Evolutionary conservation across 2,797 vertebrate genomes (phyloP).

Genomic region (Catamblyrhynchus diadema): DNA sequence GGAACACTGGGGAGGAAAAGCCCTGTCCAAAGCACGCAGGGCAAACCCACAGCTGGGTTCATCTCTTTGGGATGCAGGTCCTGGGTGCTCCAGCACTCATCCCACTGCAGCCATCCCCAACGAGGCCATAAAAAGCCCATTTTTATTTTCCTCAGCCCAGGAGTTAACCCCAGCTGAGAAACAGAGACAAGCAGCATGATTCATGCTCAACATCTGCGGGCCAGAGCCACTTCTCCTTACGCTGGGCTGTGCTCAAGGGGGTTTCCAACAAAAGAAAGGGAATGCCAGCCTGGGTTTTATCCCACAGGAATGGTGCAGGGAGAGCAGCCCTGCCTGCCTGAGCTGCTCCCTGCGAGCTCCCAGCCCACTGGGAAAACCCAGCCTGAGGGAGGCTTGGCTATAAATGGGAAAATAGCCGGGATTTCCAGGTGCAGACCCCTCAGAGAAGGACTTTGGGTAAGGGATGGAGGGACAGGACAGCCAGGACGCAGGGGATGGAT

Average conservation of each 20-base stretch:
- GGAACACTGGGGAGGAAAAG: not conserved
- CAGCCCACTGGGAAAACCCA: not conserved
- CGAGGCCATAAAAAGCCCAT: not conserved
- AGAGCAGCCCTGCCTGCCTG: not conserved
- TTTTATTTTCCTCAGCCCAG: conserved; percentile 7
- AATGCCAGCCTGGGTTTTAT: not conserved
- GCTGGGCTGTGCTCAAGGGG: not conserved
- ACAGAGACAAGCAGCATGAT: conserved; percentile 18
- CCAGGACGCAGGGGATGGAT: not conserved
- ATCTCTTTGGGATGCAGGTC: not conserved
- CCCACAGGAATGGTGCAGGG: not conserved
- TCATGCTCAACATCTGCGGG: conserved; percentile 27
- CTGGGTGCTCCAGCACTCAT: not conserved
- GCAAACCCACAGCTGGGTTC: not conserved
- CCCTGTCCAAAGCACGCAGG: accelerated
- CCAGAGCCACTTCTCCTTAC: conserved; percentile 3
- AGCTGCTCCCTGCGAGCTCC: not conserved
- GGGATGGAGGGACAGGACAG: not conserved
- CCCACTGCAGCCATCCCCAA: not conserved
- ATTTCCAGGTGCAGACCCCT: not conserved
- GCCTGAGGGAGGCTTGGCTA: not conserved
- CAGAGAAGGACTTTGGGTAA: not conserved
- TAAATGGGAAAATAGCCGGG: not conserved
- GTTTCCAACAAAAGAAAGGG: not conserved
- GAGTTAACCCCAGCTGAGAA: conserved; percentile 36